A percentile compares a stretch with the other conserved stretches of the same genome.
phyloP scores from a whole-genome alignment of 2,113 vertebrate genomes.

The Gnathonemus echidnorhynchus region DNA sequence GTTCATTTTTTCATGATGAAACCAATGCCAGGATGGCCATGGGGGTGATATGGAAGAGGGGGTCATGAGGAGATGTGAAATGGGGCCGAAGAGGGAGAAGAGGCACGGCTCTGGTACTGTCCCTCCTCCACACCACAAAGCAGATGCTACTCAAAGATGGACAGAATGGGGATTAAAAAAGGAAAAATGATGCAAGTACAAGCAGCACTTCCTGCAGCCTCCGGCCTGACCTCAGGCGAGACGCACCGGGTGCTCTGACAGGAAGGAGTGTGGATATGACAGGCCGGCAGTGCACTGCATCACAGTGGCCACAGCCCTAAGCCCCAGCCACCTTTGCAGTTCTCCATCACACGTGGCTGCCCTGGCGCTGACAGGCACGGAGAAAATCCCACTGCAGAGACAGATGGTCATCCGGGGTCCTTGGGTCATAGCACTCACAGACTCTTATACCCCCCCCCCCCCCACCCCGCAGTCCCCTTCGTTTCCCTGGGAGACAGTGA shows the following conservation, averaged over 20 bases:
- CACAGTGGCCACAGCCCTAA: background rate
- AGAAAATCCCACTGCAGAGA: background rate
- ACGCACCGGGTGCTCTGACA: background rate
- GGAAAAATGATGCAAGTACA: background rate
- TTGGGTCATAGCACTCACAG: background rate
- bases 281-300: too few relatives aligned
- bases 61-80: background rate
- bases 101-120: background rate
- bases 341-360: background rate
- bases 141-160: background rate
- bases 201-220: background rate
- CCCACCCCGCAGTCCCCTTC: too few relatives aligned
- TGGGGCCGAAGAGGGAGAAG: background rate
- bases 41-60: background rate
- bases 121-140: background rate
- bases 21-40: background rate
- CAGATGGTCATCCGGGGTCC: background rate
- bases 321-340: background rate
- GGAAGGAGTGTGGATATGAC: background rate
- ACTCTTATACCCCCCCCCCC: background rate
- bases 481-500: background rate
- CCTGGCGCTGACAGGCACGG: background rate
- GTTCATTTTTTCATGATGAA: background rate
- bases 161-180: background rate
- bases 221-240: background rate